Evolutionary conservation across 1,140 invertebrate species (phyloP).

Genomic region (Danaus plexippus): DNA sequence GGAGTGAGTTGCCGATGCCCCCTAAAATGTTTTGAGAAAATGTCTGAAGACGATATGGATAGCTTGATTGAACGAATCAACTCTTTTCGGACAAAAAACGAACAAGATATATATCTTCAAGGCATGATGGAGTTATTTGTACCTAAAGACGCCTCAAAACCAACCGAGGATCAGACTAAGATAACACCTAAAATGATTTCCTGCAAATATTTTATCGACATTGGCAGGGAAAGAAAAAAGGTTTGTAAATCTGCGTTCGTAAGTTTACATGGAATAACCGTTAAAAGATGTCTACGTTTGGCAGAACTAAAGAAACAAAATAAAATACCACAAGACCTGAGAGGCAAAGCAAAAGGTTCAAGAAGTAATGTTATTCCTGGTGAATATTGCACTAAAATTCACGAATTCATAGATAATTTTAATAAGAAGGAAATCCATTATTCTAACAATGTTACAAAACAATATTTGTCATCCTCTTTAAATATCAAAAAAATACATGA

Average conservation of each 20-base stretch:
- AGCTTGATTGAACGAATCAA: no score
- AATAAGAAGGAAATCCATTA: slow-evolving; percentile 12
- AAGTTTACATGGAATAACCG: slow-evolving; percentile 9
- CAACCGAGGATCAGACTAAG: slow-evolving; percentile 1
- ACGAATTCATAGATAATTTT: slow-evolving; percentile 8
- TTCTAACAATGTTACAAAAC: slow-evolving; percentile 9
- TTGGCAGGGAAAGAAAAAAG: no score
- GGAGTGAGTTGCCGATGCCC: no score
- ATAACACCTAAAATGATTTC: no score
- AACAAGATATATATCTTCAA: slow-evolving; percentile 4
- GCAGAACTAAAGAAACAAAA: slow-evolving; percentile 10
- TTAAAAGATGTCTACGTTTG: slow-evolving; percentile 4
- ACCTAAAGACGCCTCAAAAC: no score
- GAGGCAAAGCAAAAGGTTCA: slow-evolving; percentile 10
- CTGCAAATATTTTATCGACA: no score
- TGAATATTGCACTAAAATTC: slow-evolving; percentile 11
- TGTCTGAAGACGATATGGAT: no score
- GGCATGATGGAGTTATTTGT: no score
- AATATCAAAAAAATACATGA: slow-evolving; percentile 9
- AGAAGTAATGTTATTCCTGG: slow-evolving; percentile 14
- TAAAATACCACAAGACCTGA: no score
- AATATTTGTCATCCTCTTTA: slow-evolving; percentile 7
- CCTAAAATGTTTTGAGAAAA: no score
- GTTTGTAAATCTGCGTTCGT: slow-evolving; percentile 1
- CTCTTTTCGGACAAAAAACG: no score